Evolutionary conservation across 1,140 invertebrate species (phyloP).

Genomic region (Pinna nobilis): DNA sequence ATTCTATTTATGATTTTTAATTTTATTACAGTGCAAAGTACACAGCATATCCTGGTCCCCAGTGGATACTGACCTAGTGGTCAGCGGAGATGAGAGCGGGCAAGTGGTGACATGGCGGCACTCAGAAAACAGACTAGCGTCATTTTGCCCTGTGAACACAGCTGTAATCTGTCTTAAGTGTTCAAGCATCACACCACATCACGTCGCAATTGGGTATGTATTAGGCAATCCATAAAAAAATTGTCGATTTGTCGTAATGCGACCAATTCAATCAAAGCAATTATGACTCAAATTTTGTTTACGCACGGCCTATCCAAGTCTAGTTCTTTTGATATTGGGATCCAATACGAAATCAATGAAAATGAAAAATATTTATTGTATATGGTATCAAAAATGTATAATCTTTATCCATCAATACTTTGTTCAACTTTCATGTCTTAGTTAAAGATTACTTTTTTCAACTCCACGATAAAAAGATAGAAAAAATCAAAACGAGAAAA

Average conservation of each 20-base stretch:
- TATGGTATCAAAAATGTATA: no score
- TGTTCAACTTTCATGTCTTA: no score
- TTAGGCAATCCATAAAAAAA: neutral
- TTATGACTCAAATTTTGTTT: neutral
- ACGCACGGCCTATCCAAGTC: no score
- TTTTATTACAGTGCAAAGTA: constrained; percentile 56
- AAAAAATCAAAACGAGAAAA: no score
- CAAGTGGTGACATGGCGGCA: constrained; percentile 81
- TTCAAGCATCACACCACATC: constrained; percentile 79
- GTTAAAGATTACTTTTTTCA: no score
- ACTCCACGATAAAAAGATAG: no score
- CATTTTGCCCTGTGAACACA: constrained; percentile 75
- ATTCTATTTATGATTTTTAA: neutral
- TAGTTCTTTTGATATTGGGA: no score
- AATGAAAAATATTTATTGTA: no score
- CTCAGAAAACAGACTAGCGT: constrained; percentile 75
- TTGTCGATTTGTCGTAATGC: neutral
- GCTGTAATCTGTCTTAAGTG: constrained; percentile 77
- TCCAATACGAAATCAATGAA: no score
- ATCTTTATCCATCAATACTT: no score
- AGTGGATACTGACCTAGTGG: constrained; percentile 34
- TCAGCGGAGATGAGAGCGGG: constrained; percentile 76
- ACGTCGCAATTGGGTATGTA: constrained; percentile 79
- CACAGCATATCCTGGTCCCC: constrained; percentile 44
- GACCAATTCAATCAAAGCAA: neutral